Base-by-base conservation (phyloP, 2,113 vertebrate species). In the Clarias batrachus region DNA sequence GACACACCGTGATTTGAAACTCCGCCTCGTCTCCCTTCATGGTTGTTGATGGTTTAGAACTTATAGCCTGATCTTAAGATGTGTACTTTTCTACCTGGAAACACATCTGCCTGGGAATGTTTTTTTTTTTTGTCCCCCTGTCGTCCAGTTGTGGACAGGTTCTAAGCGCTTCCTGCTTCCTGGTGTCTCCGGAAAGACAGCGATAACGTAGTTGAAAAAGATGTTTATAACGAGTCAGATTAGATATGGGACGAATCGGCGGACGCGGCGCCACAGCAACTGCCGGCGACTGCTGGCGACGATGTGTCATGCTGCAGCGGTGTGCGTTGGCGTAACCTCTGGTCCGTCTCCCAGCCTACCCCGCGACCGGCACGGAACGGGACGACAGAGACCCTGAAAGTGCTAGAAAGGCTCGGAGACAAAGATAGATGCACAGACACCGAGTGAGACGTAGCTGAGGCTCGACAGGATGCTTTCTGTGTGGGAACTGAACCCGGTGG, bases 291-390 rank as follows among this genome's bases (percentile, higher is more conserved):
- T 37, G 33, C 33, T 2, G 33, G 33, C 33, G 92, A 86, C 91
- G 91, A 92, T 85, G 93, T 95, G 94, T 95, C 94, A 95, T 93
- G 95, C 93, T 91, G 92, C 92, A 76, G 91, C 88, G 91, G 91
- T 91, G 88, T 92, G 85, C 94, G 95, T 95, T 94, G 93, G 93
- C 93, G 94, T 95, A 95, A 95, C 94, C 94, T 95, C 94, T 95
- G 92, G 92, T 94, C 93, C 82, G 66, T 89, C 90, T 91, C 93
- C 88, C 85, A 41, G 77, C 60, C 83, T 68, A 30, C 33, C 78
- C 87, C 2, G 56, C 73, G 65, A 52, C 23, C 1, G 60, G 27
- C 27, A 70, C 25, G 54, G 56, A 71, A 30, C n/a, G 30, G 30
- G 6, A 41, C 48, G 79, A 41, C 57, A 62, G 57, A 62, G 56